Base-by-base conservation (phyloP, 2,797 vertebrate species). In the Chelon auratus region DNA sequence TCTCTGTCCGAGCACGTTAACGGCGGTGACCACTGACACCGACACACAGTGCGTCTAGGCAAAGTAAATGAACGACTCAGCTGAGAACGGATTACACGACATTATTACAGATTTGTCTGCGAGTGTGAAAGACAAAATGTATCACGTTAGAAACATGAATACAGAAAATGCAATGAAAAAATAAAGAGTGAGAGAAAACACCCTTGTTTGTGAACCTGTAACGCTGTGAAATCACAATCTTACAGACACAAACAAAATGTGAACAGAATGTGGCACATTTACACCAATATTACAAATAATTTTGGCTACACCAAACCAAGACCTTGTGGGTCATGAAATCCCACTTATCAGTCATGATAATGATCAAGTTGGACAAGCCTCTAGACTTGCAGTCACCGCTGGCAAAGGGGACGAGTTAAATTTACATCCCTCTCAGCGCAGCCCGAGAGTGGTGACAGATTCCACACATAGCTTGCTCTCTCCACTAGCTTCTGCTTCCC, bases 361-460 rank as follows among this genome's bases (percentile, higher is more conserved):
- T 56, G 75, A 88, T 77, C 20, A 56, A 60, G 75, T 60, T 62
- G 65, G 76, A 90, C 78, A 67, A 54, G 77, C 68, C 72, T 69
- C 75, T 72, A 81, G 59, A 81, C 69, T 65, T 26, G 51, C 22
- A 36, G 76, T 71, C 77, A 62, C 66, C 0, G 11, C 57, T 65
- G 60, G 79, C 26, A 9, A 76, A 57, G 68, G 54, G 40, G 62
- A 74, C 40, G 7, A 81, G 86, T 86, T 91, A 83, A 82, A 87
- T 89, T 88, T 87, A 84, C 75, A 82, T 87, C 84, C 67, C 75
- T 78, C 74, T 67, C 51, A 62, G 67, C 72, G 57, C 47, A 71
- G 72, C 77, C 62, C 2, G 14, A 51, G 57, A 82, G 80, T 59
- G 83, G 81, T 73, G 85, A 92, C 82, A 90, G 83, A 93, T 92